Evolutionary conservation across 1,140 invertebrate genomes (phyloP), one percentile per base, ranked within the genome.

Genomic region (Cyphomyrmex costatus): DNA sequence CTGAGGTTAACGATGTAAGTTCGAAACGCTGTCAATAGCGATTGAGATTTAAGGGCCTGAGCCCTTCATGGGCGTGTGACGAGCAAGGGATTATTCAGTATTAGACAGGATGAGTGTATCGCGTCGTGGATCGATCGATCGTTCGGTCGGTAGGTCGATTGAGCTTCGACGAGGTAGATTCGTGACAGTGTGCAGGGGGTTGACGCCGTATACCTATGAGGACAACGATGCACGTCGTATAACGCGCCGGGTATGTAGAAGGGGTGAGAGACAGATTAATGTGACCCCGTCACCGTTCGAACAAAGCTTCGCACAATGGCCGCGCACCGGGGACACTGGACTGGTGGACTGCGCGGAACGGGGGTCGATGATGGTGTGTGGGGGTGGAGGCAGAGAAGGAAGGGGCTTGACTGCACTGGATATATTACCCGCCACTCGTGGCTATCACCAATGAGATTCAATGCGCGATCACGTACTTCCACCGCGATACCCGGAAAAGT

Each of bases 231-330:
- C 86, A 80, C 91, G 90, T 92, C 91, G 91, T 93, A 93, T 91
- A 92, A 91, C 91, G 91, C 88, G 88, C 53, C 76, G 82, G 86
- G 88, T 91, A 92, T 92, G 92, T 91, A 86, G 92, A 93, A 92
- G 92, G 93, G 92, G 91, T 92, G 92, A 93, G 92, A 93, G 94
- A 93, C 93, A 94, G 93, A 94, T 94, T 94, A 94, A 94, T 94
- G 94, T 94, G 92, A 93, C 93, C 92, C 93, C 93, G 94, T 94
- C 94, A 94, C 92, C 90, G 92, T 94, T 94, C 91, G 93, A 94
- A 94, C 94, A 94, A 94, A 94, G 94, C 93, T 94, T 92, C 87
- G 93, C 92, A 94, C 94, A 94, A 94, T 94, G 91, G 93, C 93
- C 92, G 90, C 89, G 91, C 92, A 93, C 91, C 92, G 92, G 92